Evolutionary conservation across 2,888 invertebrate species (phyloP).

Genomic region (Polyommatus iphigenia): DNA sequence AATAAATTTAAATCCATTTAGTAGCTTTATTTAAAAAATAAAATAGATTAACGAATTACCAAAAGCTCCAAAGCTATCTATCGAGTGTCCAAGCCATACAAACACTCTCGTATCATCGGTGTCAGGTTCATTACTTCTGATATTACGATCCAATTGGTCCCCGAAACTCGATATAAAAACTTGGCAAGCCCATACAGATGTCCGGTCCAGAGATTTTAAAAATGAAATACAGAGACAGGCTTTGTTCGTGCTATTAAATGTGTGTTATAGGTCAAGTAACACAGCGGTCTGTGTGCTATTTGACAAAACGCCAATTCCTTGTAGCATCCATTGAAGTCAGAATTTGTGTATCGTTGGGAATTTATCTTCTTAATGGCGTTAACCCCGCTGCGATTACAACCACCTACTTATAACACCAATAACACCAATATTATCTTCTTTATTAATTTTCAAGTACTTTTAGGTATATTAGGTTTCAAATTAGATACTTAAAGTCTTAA

Average conservation of each 20-base stretch:
- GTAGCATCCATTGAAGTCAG: slow-evolving; percentile 45
- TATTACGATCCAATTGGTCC: background rate
- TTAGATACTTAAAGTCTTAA: background rate
- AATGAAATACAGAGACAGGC: slow-evolving; percentile 28
- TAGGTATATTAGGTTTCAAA: background rate
- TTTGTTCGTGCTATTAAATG: slow-evolving; percentile 28
- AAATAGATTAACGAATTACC: background rate
- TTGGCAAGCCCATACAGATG: slow-evolving; percentile 19
- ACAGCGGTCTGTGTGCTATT: slow-evolving; percentile 52
- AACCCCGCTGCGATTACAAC: slow-evolving; percentile 8
- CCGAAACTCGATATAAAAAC: slow-evolving; percentile 22
- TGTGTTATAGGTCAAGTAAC: slow-evolving; percentile 31
- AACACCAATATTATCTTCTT: background rate
- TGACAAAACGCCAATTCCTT: slow-evolving; percentile 70
- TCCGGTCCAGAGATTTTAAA: slow-evolving; percentile 21
- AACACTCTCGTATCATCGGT: slow-evolving; percentile 2
- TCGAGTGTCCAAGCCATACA: slow-evolving; percentile 14
- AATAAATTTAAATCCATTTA: background rate
- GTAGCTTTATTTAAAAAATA: background rate
- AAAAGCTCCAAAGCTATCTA: background rate
- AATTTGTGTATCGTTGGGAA: slow-evolving; percentile 3
- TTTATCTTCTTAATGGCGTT: slow-evolving; percentile 9
- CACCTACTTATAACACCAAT: background rate
- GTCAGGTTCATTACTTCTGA: background rate
- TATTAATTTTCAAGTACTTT: background rate